Evolutionary conservation across 2,888 invertebrate species (phyloP).

Genomic region (Spatulosminthurus flaviceps): DNA sequence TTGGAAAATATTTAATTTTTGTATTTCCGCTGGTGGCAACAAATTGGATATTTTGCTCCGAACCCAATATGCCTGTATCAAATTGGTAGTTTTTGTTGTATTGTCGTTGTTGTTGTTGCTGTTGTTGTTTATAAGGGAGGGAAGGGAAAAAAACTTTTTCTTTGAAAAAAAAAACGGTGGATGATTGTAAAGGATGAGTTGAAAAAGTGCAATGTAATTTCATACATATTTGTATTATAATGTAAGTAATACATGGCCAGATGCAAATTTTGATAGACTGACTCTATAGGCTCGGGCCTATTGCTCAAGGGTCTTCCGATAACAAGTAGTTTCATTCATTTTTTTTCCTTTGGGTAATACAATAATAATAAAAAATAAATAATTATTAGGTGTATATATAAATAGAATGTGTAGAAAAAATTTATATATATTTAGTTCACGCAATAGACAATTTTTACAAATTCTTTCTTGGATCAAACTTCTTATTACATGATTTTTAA

Average conservation of each 20-base stretch:
- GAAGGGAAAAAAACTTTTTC: too few species aligned
- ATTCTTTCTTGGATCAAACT: constrained; percentile 1
- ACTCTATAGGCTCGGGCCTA: constrained; percentile 50
- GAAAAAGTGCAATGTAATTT: constrained; percentile 11
- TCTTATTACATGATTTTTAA: constrained; percentile 6
- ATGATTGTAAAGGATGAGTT: neutral
- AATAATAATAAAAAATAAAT: neutral
- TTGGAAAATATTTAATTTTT: neutral
- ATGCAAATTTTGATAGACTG: constrained; percentile 50
- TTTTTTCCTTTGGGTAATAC: neutral
- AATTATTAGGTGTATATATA: too few species aligned
- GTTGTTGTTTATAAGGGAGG: too few species aligned
- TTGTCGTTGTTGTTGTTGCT: neutral
- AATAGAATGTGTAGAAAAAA: too few species aligned
- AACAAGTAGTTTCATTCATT: constrained; percentile 20
- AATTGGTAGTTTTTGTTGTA: neutral
- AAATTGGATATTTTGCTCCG: too few species aligned
- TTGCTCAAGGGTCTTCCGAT: constrained; percentile 50
- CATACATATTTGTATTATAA: neutral
- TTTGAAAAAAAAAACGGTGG: too few species aligned
- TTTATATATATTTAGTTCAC: too few species aligned
- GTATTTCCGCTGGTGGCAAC: neutral
- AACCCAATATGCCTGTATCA: neutral
- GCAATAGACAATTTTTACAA: constrained; percentile 3
- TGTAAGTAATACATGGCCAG: constrained; percentile 34